Conservation (phyloP, 1,140 invertebrate genomes). For the Wasmannia auropunctata region DNA sequence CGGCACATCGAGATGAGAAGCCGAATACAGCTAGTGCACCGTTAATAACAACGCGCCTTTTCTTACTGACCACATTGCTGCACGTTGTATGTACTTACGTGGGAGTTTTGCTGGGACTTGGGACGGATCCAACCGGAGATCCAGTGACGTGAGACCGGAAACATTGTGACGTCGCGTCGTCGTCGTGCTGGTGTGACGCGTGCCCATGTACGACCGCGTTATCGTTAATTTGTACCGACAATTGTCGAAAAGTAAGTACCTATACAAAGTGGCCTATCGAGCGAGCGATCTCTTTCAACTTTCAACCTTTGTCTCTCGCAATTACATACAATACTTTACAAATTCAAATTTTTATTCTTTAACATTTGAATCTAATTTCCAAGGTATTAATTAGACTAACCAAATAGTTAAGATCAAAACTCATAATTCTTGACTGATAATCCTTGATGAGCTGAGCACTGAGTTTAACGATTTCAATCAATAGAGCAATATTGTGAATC, state of each 20-base stretch:
- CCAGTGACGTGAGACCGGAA: constrained; percentile 56
- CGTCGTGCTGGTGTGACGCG: not conserved
- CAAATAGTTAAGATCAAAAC: not conserved
- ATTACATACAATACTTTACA: not conserved
- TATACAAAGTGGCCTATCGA: too few species aligned
- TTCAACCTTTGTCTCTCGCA: not conserved
- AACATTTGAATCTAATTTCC: too few species aligned
- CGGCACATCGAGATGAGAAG: constrained; percentile 48
- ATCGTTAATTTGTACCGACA: not conserved
- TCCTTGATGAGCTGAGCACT: not conserved
- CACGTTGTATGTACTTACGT: constrained; percentile 52
- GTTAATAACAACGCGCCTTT: constrained; percentile 14
- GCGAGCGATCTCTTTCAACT: not conserved
- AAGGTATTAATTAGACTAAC: not conserved
- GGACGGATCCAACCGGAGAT: constrained; percentile 35
- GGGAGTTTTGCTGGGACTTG: constrained; percentile 4
- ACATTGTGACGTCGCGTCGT: constrained; percentile 17
- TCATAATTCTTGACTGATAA: not conserved
- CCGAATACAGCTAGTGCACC: not conserved
- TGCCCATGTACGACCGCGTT: not conserved
- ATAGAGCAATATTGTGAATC: not conserved
- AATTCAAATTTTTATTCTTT: not conserved
- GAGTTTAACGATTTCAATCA: not conserved
- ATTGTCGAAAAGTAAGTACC: not conserved
- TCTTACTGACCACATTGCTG: not conserved